These are phyloP conservation scores for Montifringilla adamsi DNA, from an alignment of 2,113 vertebrate genomes.

Conservation along the genomic window DNA sequence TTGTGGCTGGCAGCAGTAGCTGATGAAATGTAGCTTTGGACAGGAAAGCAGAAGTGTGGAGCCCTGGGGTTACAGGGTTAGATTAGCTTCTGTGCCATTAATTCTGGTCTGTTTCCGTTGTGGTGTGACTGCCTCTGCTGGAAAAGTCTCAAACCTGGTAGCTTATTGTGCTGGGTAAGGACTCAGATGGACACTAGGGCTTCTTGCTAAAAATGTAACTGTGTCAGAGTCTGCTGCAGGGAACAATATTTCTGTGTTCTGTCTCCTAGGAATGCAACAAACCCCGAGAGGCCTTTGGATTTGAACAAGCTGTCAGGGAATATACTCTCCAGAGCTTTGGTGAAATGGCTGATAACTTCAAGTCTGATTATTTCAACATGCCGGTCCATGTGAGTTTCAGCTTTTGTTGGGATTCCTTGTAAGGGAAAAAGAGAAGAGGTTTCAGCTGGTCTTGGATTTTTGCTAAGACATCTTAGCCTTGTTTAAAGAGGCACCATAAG, in stretches of 20 bases:
- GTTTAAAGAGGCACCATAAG: background rate
- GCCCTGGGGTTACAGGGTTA: background rate
- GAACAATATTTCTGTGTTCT: background rate
- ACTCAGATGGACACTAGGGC: background rate
- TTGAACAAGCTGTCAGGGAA: conserved; percentile 94
- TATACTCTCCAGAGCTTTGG: conserved; percentile 96
- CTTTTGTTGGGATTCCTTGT: background rate
- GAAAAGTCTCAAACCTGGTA: background rate
- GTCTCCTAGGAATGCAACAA: conserved; percentile 92
- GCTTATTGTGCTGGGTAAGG: background rate
- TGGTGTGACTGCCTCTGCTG: background rate
- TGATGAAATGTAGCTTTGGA: background rate
- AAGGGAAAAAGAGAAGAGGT: background rate
- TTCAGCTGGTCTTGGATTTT: background rate
- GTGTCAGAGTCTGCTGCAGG: background rate
- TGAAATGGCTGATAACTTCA: conserved; percentile 99
- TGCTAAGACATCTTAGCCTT: background rate
- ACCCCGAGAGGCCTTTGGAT: conserved; percentile 95
- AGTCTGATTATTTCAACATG: conserved; percentile 99
- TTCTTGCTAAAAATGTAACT: background rate
- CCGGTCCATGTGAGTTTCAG: conserved; percentile 91
- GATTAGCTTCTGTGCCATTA: background rate
- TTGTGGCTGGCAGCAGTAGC: background rate
- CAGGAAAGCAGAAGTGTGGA: background rate
- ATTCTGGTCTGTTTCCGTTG: background rate